Evolutionary conservation across 2,113 vertebrate species (phyloP).

Genomic region (Cyphomyrus plagiostoma): DNA sequence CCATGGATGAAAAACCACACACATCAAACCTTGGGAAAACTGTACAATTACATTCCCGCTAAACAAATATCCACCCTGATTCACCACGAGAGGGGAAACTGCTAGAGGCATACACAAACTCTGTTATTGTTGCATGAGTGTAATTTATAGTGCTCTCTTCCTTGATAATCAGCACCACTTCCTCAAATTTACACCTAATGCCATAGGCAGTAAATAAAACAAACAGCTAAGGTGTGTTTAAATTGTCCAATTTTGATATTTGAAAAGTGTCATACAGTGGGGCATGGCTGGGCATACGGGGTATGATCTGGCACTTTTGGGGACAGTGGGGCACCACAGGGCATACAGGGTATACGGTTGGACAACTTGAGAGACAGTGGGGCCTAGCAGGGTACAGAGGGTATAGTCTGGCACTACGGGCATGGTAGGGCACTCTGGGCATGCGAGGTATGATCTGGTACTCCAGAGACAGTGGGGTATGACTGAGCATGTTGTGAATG

Average conservation of each 20-base stretch:
- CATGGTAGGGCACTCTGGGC: too few relatives aligned
- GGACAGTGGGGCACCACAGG: too few relatives aligned
- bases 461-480: too few relatives aligned
- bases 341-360: neutral
- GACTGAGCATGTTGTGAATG: too few relatives aligned
- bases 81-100: neutral
- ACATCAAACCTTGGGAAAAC: neutral
- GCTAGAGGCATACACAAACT: neutral
- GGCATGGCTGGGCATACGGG: too few relatives aligned
- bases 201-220: neutral
- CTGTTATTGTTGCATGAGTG: neutral
- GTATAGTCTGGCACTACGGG: too few relatives aligned
- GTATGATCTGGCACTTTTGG: too few relatives aligned
- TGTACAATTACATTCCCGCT: neutral
- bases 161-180: neutral
- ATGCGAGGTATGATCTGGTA: too few relatives aligned
- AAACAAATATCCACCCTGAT: neutral
- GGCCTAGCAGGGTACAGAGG: too few relatives aligned
- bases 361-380: too few relatives aligned
- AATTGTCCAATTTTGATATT: neutral
- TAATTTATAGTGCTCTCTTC: neutral
- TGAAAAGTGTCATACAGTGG: neutral
- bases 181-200: neutral
- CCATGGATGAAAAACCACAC: neutral
- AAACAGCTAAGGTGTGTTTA: neutral